Conservation (phyloP, 2,797 vertebrate species). For the Mionectes olivaceus region DNA sequence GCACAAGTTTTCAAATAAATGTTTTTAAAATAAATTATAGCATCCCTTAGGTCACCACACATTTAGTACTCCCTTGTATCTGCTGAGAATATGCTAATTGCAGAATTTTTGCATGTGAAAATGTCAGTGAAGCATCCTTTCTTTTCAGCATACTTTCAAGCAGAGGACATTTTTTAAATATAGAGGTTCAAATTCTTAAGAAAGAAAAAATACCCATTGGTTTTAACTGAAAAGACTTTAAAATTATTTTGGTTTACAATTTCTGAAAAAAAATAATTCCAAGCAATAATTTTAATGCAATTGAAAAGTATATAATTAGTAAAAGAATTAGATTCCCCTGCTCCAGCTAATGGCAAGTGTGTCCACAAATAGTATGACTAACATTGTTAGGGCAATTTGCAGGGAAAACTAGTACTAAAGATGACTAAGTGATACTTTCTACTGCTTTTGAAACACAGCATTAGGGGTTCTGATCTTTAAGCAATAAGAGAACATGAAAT, state of each 20-base stretch:
- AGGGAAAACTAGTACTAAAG: neutral
- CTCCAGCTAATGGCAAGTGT: neutral
- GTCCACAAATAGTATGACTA: neutral
- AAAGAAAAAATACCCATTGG: neutral
- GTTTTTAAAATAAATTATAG: neutral
- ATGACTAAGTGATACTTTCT: neutral
- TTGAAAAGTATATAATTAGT: neutral
- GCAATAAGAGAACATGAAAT: neutral
- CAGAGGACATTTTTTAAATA: neutral
- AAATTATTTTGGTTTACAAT: neutral
- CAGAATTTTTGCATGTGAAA: neutral
- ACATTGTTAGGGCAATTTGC: neutral
- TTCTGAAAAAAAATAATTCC: neutral
- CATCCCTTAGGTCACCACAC: neutral
- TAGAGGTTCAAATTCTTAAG: neutral
- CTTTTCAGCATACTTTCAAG: neutral
- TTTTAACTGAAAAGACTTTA: neutral
- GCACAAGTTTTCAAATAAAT: neutral
- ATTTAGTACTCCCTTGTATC: neutral
- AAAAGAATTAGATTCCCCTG: neutral
- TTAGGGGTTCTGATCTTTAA: neutral
- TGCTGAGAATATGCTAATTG: neutral
- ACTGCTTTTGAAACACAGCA: neutral
- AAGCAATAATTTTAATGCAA: neutral
- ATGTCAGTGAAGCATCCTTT: neutral